These are phyloP conservation scores for Heliconius himera DNA, from an alignment of 1,140 invertebrate species.

Conservation along the genomic window DNA sequence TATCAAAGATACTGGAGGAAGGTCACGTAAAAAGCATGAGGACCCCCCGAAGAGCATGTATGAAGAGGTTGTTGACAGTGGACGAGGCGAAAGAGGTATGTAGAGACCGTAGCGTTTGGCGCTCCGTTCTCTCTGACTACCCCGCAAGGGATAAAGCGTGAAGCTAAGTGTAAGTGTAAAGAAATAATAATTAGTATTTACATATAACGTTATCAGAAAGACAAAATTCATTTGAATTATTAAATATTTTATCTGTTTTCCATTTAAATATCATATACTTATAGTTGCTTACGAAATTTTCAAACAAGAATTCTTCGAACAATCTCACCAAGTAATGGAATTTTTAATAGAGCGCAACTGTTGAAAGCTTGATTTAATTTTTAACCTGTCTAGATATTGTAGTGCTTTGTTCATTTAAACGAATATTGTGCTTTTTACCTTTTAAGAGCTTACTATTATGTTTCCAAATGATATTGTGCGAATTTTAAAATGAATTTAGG, in stretches of 20 bases:
- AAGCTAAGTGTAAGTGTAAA: too few relatives aligned
- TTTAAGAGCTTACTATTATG: neutral
- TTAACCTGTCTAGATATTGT: conserved; percentile 29
- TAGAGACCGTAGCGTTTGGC: too few relatives aligned
- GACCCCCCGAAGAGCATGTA: too few relatives aligned
- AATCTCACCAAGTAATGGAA: conserved; percentile 31
- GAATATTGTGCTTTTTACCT: conserved; percentile 11
- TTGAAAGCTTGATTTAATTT: conserved; percentile 28
- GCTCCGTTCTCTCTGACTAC: too few relatives aligned
- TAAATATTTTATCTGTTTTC: too few relatives aligned
- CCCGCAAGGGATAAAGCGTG: too few relatives aligned
- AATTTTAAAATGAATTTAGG: neutral
- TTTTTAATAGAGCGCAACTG: conserved; percentile 31
- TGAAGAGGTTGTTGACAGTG: too few relatives aligned
- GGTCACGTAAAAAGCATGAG: too few relatives aligned
- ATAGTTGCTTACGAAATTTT: neutral
- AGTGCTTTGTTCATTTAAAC: conserved; percentile 18
- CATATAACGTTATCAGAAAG: neutral
- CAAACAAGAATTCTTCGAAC: conserved; percentile 20
- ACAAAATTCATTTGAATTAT: too few relatives aligned
- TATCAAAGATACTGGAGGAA: too few relatives aligned
- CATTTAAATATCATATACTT: too few relatives aligned
- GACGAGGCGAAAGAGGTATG: too few relatives aligned
- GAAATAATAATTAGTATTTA: neutral
- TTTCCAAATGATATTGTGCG: neutral